Conservation (phyloP, 2,797 vertebrate genomes). For the Sebastes itinus region DNA sequence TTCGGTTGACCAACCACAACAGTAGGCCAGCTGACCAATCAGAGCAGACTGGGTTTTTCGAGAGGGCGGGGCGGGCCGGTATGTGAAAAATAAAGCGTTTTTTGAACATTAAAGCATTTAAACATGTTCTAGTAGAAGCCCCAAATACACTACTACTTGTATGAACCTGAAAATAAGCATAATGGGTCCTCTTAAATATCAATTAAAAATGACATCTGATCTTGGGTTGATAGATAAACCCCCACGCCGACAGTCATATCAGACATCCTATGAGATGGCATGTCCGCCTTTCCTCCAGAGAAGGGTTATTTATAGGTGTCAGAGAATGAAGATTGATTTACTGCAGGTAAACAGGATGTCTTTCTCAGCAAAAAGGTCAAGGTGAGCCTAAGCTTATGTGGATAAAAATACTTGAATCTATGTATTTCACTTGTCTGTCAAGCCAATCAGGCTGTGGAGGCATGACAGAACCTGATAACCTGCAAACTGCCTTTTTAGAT, state of each 20-base stretch:
- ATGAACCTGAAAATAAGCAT: too few relatives aligned
- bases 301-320: constrained; percentile 61
- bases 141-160: too few relatives aligned
- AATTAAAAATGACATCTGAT: constrained; percentile 14
- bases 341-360: constrained; percentile 66
- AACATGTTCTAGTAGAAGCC: too few relatives aligned
- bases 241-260: neutral
- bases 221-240: constrained; percentile 13
- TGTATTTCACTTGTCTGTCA: constrained; percentile 38
- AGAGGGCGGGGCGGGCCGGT: too few relatives aligned
- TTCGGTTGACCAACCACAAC: too few relatives aligned
- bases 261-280: constrained; percentile 14
- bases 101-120: too few relatives aligned
- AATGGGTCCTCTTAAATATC: neutral
- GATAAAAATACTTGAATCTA: constrained; percentile 38
- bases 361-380: constrained; percentile 65
- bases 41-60: too few relatives aligned
- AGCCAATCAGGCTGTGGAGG: neutral
- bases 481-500: constrained; percentile 19
- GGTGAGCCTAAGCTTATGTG: constrained; percentile 53
- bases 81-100: too few relatives aligned
- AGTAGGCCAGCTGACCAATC: too few relatives aligned
- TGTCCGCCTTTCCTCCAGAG: constrained; percentile 45
- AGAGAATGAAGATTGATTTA: constrained; percentile 65
- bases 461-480: neutral